Evolutionary conservation across 2,888 invertebrate species (phyloP), one percentile per base, ranked within the genome.

Genomic region (Elegia similella): DNA sequence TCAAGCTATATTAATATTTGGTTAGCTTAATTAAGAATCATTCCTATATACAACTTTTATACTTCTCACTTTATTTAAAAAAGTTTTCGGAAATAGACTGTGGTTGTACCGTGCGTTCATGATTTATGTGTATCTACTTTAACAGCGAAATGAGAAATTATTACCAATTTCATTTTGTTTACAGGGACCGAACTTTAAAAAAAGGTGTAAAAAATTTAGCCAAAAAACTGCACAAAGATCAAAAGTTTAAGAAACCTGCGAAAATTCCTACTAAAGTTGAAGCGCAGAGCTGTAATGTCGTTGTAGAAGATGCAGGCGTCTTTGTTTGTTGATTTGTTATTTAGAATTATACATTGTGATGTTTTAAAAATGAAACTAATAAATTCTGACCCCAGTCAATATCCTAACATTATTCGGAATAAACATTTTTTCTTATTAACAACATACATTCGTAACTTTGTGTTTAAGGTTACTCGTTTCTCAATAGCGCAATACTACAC

Each of bases 291-390:
- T 87, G 87, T 62, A 86, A 80, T 60, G 77, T 87, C 8, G 58
- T 86, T 17, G 79, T 84, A 6, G 78, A 76, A 67, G 74, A 78
- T 7, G 83, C 84, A 29, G 87, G 86, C 13, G 70, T 87, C 16
- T 83, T 76, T 66, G 83, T 86, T 62, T 80, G 75, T 52, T 85
- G 65, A 74, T 16, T 6, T 38, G 16, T 47, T 34, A 34, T 34
- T n/a, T n/a, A n/a, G 10, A 34, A 34, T 3, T 34, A 1, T 10
- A 12, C 8, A 34, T 10, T 34, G 12, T 10, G 12, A 34, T 8
- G 34, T 34, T 34, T 34, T 34, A 32, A 10, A 34, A 2, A 34
- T 34, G 34, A 10, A 10, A 10, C 12, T 34, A 10, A 2, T 34
- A 34, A n/a, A n/a, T 34, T 34, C 12, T 34, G 12, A 10, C 12